A percentile compares a stretch with the other conserved stretches of the same genome.
These are phyloP conservation scores for Atta cephalotes DNA, from an alignment of 1,140 invertebrate genomes.

Conservation along the genomic window DNA sequence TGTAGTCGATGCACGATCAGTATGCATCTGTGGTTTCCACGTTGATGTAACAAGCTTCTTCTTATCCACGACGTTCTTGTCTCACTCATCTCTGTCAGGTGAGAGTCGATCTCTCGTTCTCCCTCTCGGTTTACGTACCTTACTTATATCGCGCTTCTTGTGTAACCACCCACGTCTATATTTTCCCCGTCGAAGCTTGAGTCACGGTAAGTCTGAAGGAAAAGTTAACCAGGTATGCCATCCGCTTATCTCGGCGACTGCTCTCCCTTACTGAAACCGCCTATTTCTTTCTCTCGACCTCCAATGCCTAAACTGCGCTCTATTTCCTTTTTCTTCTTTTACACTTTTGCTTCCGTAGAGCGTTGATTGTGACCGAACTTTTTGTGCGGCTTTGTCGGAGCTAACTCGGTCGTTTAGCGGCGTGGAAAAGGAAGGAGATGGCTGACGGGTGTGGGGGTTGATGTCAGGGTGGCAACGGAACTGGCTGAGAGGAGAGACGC, in stretches of 20 bases:
- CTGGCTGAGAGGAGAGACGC: background rate
- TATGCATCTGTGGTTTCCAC: slow-evolving; percentile 63
- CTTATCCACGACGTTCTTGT: slow-evolving; percentile 45
- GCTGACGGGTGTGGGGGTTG: background rate
- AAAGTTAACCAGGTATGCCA: slow-evolving; percentile 49
- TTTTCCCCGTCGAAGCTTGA: slow-evolving; percentile 3
- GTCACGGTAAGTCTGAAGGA: background rate
- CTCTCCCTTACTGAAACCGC: slow-evolving; percentile 21
- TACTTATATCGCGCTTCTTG: slow-evolving; percentile 43
- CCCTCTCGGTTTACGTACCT: slow-evolving; percentile 15
- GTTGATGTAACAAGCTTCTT: slow-evolving; percentile 65
- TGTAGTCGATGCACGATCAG: slow-evolving; percentile 44
- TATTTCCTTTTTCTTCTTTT: slow-evolving; percentile 26
- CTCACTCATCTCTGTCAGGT: slow-evolving; percentile 29
- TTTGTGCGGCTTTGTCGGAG: slow-evolving; percentile 66
- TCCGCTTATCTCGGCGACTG: slow-evolving; percentile 31
- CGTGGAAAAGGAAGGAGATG: slow-evolving; percentile 54
- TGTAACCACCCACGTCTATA: slow-evolving; percentile 44
- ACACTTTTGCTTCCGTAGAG: background rate
- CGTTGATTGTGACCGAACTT: slow-evolving; percentile 77
- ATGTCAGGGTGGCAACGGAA: background rate
- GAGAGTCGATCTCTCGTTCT: slow-evolving; percentile 38
- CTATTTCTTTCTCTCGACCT: slow-evolving; percentile 27
- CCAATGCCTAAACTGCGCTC: slow-evolving; percentile 24
- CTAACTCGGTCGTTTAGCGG: slow-evolving; percentile 75